A percentile compares a stretch with the other conserved stretches of the same genome.
phyloP scores from a whole-genome alignment of 2,113 vertebrate species.

The Todiramphus chloris region DNA sequence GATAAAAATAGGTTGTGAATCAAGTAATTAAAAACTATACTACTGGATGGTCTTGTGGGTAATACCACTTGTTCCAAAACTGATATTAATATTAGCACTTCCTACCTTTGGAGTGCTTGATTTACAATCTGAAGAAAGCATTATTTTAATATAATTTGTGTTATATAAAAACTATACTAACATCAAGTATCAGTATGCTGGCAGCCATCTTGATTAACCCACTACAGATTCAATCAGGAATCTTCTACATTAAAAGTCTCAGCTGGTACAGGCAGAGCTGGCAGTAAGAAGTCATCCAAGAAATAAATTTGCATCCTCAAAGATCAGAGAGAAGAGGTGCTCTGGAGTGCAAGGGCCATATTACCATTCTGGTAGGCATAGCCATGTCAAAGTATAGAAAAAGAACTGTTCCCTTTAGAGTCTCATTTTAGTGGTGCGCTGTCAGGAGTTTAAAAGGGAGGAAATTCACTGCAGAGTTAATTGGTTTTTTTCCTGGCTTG shows the following conservation, averaged over 20 bases:
- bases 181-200: not conserved
- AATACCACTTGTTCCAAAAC: not conserved
- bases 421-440: not conserved
- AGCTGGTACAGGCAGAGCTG: not conserved
- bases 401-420: not conserved
- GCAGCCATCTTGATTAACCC: not conserved
- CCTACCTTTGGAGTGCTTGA: not conserved
- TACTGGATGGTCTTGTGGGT: not conserved
- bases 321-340: not conserved
- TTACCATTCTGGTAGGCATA: not conserved
- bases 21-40: not conserved
- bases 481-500: not conserved
- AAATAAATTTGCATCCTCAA: not conserved
- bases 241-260: not conserved
- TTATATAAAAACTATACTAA: not conserved
- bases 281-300: not conserved
- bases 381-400: not conserved
- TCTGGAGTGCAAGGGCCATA: not conserved
- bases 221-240: not conserved
- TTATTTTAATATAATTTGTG: not conserved
- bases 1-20: not conserved
- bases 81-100: not conserved
- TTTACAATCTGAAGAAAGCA: not conserved
- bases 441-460: not conserved
- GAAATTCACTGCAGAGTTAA: not conserved